Evolutionary conservation across 1,140 invertebrate genomes (phyloP).

Genomic region (Pseudachorutes palmiensis): DNA sequence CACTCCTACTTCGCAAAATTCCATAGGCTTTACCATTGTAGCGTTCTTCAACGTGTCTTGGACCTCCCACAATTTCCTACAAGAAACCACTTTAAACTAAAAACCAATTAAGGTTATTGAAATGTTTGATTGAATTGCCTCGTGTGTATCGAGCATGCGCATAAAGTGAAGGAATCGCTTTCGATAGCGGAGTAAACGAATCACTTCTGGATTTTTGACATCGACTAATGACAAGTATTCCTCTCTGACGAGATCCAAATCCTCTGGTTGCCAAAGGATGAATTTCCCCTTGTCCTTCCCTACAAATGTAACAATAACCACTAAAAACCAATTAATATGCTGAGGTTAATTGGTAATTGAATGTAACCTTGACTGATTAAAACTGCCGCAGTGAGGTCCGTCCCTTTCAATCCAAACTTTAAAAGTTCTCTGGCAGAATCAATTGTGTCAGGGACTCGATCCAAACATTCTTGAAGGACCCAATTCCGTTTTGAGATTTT

Average conservation of each 20-base stretch:
- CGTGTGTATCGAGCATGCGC: conserved; percentile 58
- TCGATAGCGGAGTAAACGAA: conserved; percentile 51
- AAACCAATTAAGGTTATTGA: conserved; percentile 13
- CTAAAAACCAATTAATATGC: neutral
- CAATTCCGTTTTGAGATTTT: conserved; percentile 72
- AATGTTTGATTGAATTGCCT: conserved; percentile 42
- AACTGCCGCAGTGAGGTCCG: conserved; percentile 55
- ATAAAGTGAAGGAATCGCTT: conserved; percentile 54
- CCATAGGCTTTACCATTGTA: conserved; percentile 54
- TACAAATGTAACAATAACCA: neutral
- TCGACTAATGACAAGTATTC: conserved; percentile 40
- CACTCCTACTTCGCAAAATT: conserved; percentile 51
- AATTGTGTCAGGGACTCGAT: conserved; percentile 62
- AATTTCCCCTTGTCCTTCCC: conserved; percentile 42
- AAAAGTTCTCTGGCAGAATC: conserved; percentile 62
- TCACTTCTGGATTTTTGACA: conserved; percentile 46
- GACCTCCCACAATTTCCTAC: conserved; percentile 46
- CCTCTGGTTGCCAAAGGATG: conserved; percentile 36
- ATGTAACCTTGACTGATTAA: conserved; percentile 46
- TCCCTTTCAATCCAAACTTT: conserved; percentile 62
- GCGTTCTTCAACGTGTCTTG: conserved; percentile 42
- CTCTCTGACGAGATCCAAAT: conserved; percentile 31
- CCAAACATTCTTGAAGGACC: conserved; percentile 72
- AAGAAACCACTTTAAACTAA: conserved; percentile 1
- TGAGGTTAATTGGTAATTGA: neutral